Base-by-base conservation (phyloP, 2,888 invertebrate genomes). In the Fabriciana adippe region DNA sequence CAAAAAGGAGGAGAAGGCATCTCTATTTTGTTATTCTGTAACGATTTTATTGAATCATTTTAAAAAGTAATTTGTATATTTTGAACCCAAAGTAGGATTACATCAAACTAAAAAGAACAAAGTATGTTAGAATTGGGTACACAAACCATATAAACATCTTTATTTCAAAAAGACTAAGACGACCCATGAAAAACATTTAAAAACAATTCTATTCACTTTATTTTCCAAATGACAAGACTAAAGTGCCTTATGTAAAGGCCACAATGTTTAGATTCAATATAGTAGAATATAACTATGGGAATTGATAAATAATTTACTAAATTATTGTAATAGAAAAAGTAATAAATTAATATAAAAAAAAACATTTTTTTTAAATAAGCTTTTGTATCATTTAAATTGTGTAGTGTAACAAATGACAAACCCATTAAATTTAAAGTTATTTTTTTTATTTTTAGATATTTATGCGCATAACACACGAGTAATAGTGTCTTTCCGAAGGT, bases 121-220 rank as follows among this genome's bases (percentile, higher is more conserved):
- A 48, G 59, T n/a, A 26, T 59, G 16, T 48, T 48, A n/a, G 26
- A 11, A 59, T 48, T 1, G 59, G 59, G n/a, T 59, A 13, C 59
- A 53, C 55, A n/a, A 26, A 15, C 14, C n/a, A 31, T 59, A 59
- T 48, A 59, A 48, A 48, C 26, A 48, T 26, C 26, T 59, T 48
- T 55, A 35, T 55, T 35, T 55, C 55, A 35, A 59, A 48, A 26
- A 48, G n/a, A 59, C 47, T 26, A 26, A 26, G 26, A 48, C 26
- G 48, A 26, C 59, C 48, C 48, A 48, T 11, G 13, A 48, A 59
- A 57, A 59, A 59, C 59, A 59, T 59, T 59, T 13, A n/a, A 48
- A 21, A 59, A 48, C 48, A 26, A 48, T 48, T 59, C 47, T 26
- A 59, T 59, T 59, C 21, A 26, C 48, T 59, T 48, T 59, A 59